A percentile compares a stretch with the other conserved stretches of the same genome.
These are phyloP conservation scores for Irena cyanogastra DNA, from an alignment of 2,113 vertebrate genomes.

Conservation along the genomic window DNA sequence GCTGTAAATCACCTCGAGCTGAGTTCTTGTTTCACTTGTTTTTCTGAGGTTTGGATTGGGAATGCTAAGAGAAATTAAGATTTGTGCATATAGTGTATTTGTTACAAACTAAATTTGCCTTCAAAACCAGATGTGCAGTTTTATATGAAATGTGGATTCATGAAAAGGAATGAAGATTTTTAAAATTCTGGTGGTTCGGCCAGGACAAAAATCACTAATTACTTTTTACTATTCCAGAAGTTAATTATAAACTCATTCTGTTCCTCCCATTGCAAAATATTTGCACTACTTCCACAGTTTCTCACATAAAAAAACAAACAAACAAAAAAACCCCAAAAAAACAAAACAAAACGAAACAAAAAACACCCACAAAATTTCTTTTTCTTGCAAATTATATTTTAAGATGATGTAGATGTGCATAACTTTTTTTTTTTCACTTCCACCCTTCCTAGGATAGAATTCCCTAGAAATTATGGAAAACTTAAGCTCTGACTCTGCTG, in stretches of 20 bases:
- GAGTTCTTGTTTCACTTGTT: neutral
- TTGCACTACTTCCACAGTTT: neutral
- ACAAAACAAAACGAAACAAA: too few species aligned
- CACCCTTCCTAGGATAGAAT: neutral
- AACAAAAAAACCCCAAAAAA: too few species aligned
- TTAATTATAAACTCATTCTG: neutral
- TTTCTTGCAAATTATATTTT: neutral
- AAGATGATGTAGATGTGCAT: neutral
- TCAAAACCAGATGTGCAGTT: neutral
- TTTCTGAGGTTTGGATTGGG: neutral
- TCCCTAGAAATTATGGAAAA: neutral
- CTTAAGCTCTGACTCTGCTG: neutral
- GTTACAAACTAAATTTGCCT: neutral
- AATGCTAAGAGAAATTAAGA: neutral
- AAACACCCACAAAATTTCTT: too few species aligned
- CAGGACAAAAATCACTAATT: neutral
- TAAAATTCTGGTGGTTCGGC: neutral
- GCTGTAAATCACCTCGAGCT: neutral
- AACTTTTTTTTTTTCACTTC: neutral
- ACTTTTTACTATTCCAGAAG: neutral
- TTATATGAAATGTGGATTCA: neutral
- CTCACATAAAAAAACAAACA: neutral
- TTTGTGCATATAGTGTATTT: neutral
- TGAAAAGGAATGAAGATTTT: neutral
- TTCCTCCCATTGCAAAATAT: neutral